A percentile compares a stretch with the other conserved stretches of the same genome.
phyloP scores from a whole-genome alignment of 2,888 invertebrate genomes.

The Melipona beecheii region DNA sequence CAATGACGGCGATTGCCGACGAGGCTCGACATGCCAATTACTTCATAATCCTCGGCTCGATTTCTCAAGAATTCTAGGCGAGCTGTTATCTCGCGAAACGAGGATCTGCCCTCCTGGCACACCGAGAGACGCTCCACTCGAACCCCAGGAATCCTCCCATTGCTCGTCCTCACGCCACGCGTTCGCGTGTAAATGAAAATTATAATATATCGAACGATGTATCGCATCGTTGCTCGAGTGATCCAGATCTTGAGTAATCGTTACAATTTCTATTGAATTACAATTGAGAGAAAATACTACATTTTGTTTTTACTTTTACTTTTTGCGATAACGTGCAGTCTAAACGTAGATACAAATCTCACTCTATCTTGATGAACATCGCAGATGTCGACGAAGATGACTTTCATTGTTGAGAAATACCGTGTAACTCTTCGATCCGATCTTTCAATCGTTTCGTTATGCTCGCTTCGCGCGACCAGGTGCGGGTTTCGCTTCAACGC shows the following conservation, averaged over 20 bases:
- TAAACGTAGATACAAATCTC: too few species aligned
- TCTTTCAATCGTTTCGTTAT: neutral
- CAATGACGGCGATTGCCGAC: slow-evolving; percentile 45
- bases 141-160: neutral
- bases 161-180: slow-evolving; percentile 9
- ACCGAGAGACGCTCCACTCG: neutral
- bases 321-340: too few species aligned
- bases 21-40: slow-evolving; percentile 66
- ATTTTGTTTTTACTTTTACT: too few species aligned
- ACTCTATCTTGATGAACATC: neutral
- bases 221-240: too few species aligned
- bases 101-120: slow-evolving; percentile 27
- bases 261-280: too few species aligned
- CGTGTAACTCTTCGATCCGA: neutral
- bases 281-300: too few species aligned
- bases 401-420: neutral
- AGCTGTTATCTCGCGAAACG: slow-evolving; percentile 22
- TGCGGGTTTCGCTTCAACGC: too few species aligned
- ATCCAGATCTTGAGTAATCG: too few species aligned
- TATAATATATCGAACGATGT: too few species aligned
- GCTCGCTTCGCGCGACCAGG: too few species aligned
- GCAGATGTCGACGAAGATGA: neutral
- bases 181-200: neutral
- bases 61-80: slow-evolving; percentile 53
- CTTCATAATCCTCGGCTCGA: slow-evolving; percentile 62